Conservation (phyloP, 2,113 vertebrate species). For the Coracopsis vasa region DNA sequence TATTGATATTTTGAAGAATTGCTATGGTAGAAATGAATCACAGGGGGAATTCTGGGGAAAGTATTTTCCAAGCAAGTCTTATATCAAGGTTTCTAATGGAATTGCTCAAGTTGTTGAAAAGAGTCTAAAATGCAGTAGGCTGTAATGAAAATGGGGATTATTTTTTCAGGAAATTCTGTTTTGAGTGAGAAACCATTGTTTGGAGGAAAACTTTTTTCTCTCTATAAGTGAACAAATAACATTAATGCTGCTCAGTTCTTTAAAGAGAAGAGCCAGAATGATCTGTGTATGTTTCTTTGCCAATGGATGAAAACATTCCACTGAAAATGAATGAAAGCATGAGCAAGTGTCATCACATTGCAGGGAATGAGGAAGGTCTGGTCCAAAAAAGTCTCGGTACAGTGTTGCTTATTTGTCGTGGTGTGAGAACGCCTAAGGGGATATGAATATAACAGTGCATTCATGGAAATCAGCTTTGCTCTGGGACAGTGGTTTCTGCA, state of each 20-base stretch:
- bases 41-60: background rate
- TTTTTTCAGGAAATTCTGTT: background rate
- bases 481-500: background rate
- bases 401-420: background rate
- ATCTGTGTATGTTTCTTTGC: background rate
- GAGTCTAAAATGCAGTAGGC: background rate
- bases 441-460: accelerated
- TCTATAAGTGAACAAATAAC: background rate
- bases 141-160: background rate
- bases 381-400: background rate
- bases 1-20: background rate
- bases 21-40: background rate
- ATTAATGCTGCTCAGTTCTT: background rate
- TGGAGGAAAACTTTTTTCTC: background rate
- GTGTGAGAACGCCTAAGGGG: background rate
- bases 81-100: background rate
- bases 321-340: background rate
- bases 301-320: background rate
- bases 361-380: background rate
- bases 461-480: background rate
- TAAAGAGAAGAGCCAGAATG: background rate
- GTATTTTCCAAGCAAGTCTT: background rate
- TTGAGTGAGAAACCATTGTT: background rate
- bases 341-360: background rate
- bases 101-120: background rate